Conservation (phyloP, 2,797 vertebrate genomes). For the Trachurus trachurus region DNA sequence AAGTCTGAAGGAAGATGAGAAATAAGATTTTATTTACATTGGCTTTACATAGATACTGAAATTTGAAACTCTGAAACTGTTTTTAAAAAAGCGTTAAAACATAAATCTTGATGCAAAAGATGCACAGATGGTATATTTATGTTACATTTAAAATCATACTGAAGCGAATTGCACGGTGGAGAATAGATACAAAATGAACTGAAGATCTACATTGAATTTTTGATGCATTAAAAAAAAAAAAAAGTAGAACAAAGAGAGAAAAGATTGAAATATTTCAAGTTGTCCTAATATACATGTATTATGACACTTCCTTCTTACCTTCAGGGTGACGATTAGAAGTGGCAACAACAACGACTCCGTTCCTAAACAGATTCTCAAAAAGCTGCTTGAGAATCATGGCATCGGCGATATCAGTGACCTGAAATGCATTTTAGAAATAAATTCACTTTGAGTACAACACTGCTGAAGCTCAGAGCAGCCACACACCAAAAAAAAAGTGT, state of each 20-base stretch:
- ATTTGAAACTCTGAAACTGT: not conserved
- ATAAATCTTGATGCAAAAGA: not conserved
- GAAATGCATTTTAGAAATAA: constrained; percentile 27
- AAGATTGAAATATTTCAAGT: not conserved
- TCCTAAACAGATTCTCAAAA: constrained; percentile 97
- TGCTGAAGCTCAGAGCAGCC: too few species aligned
- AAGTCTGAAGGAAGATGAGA: constrained; percentile 86
- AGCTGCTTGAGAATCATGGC: constrained; percentile 99
- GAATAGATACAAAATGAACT: too few species aligned
- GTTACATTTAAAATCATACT: too few species aligned
- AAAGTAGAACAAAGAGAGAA: not conserved
- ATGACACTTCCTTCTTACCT: constrained; percentile 65
- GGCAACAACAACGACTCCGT: constrained; percentile 96
- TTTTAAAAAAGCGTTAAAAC: not conserved
- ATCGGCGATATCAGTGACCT: constrained; percentile 99
- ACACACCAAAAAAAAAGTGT: not conserved
- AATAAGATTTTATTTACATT: not conserved
- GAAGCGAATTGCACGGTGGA: too few species aligned
- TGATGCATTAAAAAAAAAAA: too few species aligned
- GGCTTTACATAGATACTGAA: constrained; percentile 5
- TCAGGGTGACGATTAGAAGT: constrained; percentile 97
- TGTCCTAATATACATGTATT: not conserved
- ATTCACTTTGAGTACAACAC: not conserved
- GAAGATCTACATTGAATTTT: too few species aligned
- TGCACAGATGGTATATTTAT: not conserved